Conservation (phyloP, 1,140 invertebrate species). For the Babylonia areolata region DNA sequence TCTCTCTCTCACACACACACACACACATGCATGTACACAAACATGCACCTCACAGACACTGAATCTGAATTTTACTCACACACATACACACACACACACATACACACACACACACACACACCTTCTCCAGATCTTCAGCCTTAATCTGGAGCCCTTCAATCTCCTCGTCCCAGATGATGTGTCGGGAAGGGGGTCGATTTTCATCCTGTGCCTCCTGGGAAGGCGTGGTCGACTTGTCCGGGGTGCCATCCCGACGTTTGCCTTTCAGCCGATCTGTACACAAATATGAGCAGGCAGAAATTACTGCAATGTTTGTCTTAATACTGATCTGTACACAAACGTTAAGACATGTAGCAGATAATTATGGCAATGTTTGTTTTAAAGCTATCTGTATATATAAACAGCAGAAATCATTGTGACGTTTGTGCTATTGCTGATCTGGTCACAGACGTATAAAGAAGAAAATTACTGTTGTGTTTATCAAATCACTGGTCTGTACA, state of each 20-base stretch:
- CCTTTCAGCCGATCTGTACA: slow-evolving; percentile 42
- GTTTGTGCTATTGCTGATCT: too few species aligned
- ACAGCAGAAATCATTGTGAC: too few species aligned
- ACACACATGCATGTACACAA: background rate
- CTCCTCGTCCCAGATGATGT: slow-evolving; percentile 73
- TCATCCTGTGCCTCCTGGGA: slow-evolving; percentile 67
- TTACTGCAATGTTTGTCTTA: too few species aligned
- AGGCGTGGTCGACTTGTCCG: slow-evolving; percentile 71
- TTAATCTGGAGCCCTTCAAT: slow-evolving; percentile 72
- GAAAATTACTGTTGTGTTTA: too few species aligned
- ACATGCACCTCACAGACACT: background rate
- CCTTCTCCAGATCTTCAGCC: slow-evolving; percentile 71
- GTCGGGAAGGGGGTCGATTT: slow-evolving; percentile 47
- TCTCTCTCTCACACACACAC: background rate
- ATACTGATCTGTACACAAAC: too few species aligned
- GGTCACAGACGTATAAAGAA: too few species aligned
- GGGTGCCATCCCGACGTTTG: slow-evolving; percentile 68
- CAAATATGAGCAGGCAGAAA: background rate
- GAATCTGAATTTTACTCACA: background rate
- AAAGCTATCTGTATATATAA: too few species aligned
- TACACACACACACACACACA: slow-evolving; percentile 39
- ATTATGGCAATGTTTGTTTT: too few species aligned
- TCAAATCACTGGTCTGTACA: too few species aligned
- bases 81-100: background rate
- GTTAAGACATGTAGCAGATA: too few species aligned